Base-by-base conservation (phyloP, 1,140 invertebrate genomes). In the Lordiphosa collinella region DNA sequence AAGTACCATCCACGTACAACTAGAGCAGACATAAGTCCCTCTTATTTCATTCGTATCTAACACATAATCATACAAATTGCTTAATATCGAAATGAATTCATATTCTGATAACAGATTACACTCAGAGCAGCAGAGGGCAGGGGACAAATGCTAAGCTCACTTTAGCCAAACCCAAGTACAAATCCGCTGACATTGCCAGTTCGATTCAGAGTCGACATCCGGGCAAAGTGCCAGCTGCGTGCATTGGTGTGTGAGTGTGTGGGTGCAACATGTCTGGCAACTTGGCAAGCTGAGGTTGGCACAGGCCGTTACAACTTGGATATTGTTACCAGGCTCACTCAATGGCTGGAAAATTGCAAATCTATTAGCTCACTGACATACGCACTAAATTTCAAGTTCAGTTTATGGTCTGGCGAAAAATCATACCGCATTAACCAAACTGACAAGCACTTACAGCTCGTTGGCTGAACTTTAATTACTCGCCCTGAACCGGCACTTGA, bases 341-440 rank as follows among this genome's bases (percentile, higher is more conserved):
- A 79, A 80, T 67, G 75, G 66, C 76, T 75, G 57, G 66, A 60
- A 80, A 71, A 75, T 82, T 75, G 51, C 47, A 62, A 78, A 76
- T 56, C 62, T 60, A 61, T 76, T 43, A 60, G 46, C 35, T 54
- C 18, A 18, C 10, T 18, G 8, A 8, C 32, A 49, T 10, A 36
- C 16, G 11, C 9, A 18, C 10, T 32, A n/a, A 13, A 49, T 66
- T 31, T 66, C 63, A 66, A 66, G 62, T 66, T 66, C 46, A 66
- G 62, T 12, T 8, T 66, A 43, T 57, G 16, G 40, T 22, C 41
- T 44, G 22, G 10, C 7, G 4, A 25, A 29, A 50, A 37, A 65
- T 34, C 60, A 56, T 13, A 65, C 29, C 50, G 41, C 50, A 66
- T 51, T 58, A 51, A 34, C 18, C 14, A 32, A 58, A 22, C 16